phyloP scores from a whole-genome alignment of 2,888 invertebrate genomes.

The Harpalus rubripes region DNA sequence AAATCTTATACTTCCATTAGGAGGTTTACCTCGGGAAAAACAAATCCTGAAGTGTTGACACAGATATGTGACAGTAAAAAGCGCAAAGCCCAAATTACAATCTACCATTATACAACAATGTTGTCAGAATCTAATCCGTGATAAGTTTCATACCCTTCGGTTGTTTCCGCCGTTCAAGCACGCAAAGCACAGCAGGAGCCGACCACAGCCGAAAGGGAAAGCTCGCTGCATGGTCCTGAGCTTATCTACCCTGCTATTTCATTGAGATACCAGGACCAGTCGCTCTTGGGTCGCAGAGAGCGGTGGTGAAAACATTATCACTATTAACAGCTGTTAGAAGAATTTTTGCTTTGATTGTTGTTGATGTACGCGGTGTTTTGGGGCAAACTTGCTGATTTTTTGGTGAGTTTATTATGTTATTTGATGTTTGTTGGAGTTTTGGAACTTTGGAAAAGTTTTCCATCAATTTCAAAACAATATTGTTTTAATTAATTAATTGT shows the following conservation, averaged over 20 bases:
- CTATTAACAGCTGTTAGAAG: conserved; percentile 26
- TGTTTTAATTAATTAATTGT: background rate
- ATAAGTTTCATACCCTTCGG: conserved; percentile 34
- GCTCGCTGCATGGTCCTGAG: conserved; percentile 4
- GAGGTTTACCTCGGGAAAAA: conserved; percentile 27
- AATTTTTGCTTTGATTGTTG: conserved; percentile 2
- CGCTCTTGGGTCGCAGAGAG: conserved; percentile 39
- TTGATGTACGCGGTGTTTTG: conserved; percentile 28
- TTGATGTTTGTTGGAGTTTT: background rate
- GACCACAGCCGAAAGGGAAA: conserved; percentile 37
- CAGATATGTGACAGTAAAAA: conserved; percentile 47
- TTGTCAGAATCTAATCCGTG: conserved; percentile 52
- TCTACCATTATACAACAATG: conserved; percentile 60
- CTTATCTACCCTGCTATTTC: conserved; percentile 63
- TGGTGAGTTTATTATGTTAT: conserved; percentile 22
- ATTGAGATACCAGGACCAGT: conserved; percentile 60
- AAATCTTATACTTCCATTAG: conserved; percentile 29
- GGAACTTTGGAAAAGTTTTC: background rate
- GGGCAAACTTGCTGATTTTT: background rate
- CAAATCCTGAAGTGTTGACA: conserved; percentile 48
- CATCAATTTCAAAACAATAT: background rate
- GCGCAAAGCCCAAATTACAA: conserved; percentile 52
- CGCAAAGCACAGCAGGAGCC: conserved; percentile 1
- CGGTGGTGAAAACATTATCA: background rate
- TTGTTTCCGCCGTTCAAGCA: background rate